Base-by-base conservation (phyloP, 2,797 vertebrate genomes). In the Mormyrus hasselquistii region DNA sequence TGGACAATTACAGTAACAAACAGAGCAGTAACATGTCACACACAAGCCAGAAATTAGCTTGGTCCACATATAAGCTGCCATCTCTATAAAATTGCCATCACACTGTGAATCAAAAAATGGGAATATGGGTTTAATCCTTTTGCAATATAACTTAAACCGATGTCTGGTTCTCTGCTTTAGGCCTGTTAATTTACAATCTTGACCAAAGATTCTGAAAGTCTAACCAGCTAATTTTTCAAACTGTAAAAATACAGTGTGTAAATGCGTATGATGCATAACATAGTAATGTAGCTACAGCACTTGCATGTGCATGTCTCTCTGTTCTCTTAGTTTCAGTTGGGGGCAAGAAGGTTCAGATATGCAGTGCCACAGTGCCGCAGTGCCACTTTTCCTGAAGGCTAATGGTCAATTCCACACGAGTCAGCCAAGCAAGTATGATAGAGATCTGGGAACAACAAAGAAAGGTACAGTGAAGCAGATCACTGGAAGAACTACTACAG, bases 101-200 rank as follows among this genome's bases (percentile, higher is more conserved):
- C 34, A 38, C 22, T 16, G 19, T 57, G 86, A 34, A 25, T 29
- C 52, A 86, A 86, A 55, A 52, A 57, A 41, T 10, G 22, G 47
- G n/a, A 25, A 87, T 38, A 85, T 85, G 82, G 4, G 22, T 41
- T 85, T n/a, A 4, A 34, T 86, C 57, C 93, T 92, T 93, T 95
- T 93, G 93, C 93, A 93, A 92, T 94, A 90, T 91, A 93, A 93
- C 94, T 94, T 94, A 94, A 93, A 93, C 92, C 92, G 73, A 88
- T 88, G 79, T 65, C 57, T 65, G 49, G 90, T 88, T 62, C 88
- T 52, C 41, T 82, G 38, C 41, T 47, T 82, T 82, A 47, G 14
- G 53, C 34, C 50, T 38, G 47, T 34, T 4, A 19, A 52, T 41
- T 49, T 50, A 38, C 14, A 29, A 57, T 52, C 57, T 22, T 52